phyloP scores from a whole-genome alignment of 2,888 invertebrate species.

The Eupithecia dodoneata region DNA sequence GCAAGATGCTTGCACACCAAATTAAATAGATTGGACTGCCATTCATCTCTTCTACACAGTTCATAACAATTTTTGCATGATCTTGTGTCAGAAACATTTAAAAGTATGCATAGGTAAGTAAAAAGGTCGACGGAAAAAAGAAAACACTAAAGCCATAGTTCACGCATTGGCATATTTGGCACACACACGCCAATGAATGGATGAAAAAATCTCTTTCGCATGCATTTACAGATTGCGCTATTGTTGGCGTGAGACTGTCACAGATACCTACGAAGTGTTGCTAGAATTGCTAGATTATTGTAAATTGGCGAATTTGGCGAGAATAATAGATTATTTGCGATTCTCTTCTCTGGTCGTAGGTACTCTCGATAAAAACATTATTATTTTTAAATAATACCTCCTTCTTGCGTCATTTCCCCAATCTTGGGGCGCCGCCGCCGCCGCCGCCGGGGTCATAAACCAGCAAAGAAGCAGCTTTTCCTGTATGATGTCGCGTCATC shows the following conservation, averaged over 20 bases:
- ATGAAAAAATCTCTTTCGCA: slow-evolving; percentile 38
- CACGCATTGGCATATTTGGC: slow-evolving; percentile 16
- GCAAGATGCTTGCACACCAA: no score
- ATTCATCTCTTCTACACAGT: not conserved
- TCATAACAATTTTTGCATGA: not conserved
- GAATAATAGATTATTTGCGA: not conserved
- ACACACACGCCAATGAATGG: slow-evolving; percentile 35
- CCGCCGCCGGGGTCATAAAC: no score
- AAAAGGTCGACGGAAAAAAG: slow-evolving; percentile 1
- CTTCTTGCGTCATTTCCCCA: no score
- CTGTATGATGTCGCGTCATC: no score
- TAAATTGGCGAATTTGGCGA: not conserved
- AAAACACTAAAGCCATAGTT: not conserved
- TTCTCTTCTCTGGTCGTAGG: no score
- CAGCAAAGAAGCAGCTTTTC: no score
- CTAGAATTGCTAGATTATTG: slow-evolving; percentile 9
- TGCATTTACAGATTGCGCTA: slow-evolving; percentile 45
- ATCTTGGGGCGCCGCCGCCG: no score
- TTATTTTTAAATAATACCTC: no score
- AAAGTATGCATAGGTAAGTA: no score
- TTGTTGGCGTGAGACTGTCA: slow-evolving; percentile 51
- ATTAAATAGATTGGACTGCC: not conserved
- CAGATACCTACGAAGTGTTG: slow-evolving; percentile 41
- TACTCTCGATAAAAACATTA: no score
- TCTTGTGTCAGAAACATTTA: not conserved